phyloP scores from a whole-genome alignment of 2,113 vertebrate species.

The Diphyllodes magnificus region DNA sequence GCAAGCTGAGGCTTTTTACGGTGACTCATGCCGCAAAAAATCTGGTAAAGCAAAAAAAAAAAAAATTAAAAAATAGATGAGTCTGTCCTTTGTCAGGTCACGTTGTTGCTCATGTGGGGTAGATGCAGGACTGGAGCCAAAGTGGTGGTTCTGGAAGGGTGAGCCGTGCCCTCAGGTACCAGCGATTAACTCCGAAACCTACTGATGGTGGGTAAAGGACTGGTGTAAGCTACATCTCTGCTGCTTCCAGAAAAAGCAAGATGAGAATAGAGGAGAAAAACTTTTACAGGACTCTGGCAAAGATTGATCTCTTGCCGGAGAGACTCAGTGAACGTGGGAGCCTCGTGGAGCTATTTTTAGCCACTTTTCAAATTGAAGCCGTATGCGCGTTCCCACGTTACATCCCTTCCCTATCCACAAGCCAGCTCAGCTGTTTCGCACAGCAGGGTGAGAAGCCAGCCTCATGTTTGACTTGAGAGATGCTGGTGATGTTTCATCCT shows the following conservation, averaged over 20 bases:
- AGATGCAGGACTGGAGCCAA: neutral
- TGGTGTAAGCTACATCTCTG: neutral
- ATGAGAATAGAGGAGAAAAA: neutral
- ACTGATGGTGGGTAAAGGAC: accelerated
- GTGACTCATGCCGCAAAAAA: constrained; percentile 1
- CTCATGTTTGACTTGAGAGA: neutral
- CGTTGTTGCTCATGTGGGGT: neutral
- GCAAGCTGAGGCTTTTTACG: neutral
- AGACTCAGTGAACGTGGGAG: neutral
- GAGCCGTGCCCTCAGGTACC: neutral
- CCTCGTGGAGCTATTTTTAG: constrained; percentile 42
- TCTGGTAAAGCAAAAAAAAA: neutral
- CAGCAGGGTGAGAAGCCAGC: neutral
- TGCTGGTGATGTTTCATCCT: neutral
- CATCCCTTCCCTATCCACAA: neutral
- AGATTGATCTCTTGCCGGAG: neutral
- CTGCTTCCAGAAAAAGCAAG: neutral
- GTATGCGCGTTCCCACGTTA: neutral
- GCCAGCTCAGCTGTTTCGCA: constrained; percentile 5
- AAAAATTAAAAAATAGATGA: neutral
- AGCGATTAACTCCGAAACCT: neutral
- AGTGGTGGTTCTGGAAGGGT: neutral
- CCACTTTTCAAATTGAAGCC: neutral
- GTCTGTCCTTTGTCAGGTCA: neutral
- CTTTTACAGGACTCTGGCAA: neutral